phyloP scores from a whole-genome alignment of 1,140 invertebrate species.

The Drosophila navojoa region DNA sequence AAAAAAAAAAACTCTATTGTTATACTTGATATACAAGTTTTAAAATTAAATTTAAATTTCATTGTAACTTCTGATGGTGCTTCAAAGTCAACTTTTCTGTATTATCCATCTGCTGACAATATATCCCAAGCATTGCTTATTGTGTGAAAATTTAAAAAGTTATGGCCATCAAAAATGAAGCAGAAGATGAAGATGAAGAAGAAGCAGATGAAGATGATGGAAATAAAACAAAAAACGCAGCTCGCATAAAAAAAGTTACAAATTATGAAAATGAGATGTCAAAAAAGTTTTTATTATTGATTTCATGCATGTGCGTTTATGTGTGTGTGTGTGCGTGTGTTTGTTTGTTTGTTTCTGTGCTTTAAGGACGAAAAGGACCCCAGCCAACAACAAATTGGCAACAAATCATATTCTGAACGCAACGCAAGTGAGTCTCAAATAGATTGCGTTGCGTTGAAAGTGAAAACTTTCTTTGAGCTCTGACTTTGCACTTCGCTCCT shows the following conservation, averaged over 20 bases:
- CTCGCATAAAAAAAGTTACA: conserved; percentile 62
- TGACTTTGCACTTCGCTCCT: conserved; percentile 34
- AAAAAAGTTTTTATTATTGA: conserved; percentile 83
- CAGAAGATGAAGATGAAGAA: not conserved
- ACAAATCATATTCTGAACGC: conserved; percentile 59
- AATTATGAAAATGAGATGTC: conserved; percentile 83
- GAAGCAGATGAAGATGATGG: not conserved
- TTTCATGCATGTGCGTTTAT: conserved; percentile 60
- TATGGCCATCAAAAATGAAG: not conserved
- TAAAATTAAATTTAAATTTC: no score
- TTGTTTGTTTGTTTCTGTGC: not conserved
- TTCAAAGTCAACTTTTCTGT: no score
- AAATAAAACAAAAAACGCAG: conserved; percentile 40
- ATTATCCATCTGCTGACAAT: no score
- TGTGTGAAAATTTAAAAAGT: no score
- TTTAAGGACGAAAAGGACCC: not conserved
- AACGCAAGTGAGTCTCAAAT: conserved; percentile 54
- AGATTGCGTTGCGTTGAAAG: conserved; percentile 54
- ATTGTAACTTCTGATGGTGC: no score
- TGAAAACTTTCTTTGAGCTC: conserved; percentile 54
- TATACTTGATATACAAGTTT: no score
- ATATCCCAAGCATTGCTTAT: no score
- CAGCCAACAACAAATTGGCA: conserved; percentile 65
- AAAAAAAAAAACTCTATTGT: no score
- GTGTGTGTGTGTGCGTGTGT: conserved; percentile 16